Evolutionary conservation across 2,888 invertebrate species (phyloP).

Genomic region (Limnephilus auricula): DNA sequence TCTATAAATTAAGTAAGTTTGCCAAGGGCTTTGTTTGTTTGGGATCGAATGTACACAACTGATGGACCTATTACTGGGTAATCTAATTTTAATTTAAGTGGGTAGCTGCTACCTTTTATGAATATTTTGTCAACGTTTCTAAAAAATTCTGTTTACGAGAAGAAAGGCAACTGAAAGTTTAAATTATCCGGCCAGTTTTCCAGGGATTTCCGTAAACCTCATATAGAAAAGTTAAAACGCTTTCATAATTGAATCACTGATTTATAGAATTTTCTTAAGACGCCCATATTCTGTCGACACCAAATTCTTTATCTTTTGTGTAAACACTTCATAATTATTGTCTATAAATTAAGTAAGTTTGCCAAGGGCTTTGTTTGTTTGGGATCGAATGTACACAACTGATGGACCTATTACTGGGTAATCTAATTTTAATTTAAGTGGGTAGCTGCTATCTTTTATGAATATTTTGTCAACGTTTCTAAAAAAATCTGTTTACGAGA

Average conservation of each 20-base stretch:
- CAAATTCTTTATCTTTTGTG: neutral
- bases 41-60: neutral
- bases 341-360: neutral
- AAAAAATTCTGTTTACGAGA: too few relatives aligned
- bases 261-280: too few relatives aligned
- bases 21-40: neutral
- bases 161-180: too few relatives aligned
- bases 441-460: too few relatives aligned
- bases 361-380: neutral
- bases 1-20: neutral
- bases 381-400: neutral
- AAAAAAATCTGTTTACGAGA: too few relatives aligned
- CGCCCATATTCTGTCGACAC: neutral
- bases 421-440: neutral
- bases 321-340: neutral
- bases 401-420: neutral
- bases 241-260: too few relatives aligned
- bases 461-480: too few relatives aligned
- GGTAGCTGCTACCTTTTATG: too few relatives aligned
- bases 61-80: neutral
- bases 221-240: too few relatives aligned
- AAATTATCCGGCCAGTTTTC: too few relatives aligned
- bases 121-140: too few relatives aligned
- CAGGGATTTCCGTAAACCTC: too few relatives aligned
- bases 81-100: neutral